A percentile compares a stretch with the other conserved stretches of the same genome.
Evolutionary conservation across 2,797 vertebrate genomes (phyloP).

Genomic region (Sebastes diploproa): DNA sequence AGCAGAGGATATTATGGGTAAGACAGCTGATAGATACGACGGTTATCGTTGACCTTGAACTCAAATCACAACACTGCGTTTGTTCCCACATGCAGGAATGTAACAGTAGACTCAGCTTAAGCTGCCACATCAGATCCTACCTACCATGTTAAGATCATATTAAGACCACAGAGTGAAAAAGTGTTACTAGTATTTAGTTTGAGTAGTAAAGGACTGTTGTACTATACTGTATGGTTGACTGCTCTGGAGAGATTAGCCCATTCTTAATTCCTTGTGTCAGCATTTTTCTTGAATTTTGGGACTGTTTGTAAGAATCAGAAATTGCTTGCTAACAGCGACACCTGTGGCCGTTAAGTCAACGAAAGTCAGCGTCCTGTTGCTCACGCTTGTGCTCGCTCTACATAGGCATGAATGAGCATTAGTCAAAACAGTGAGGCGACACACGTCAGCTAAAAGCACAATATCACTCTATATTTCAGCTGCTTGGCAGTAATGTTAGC

Average conservation of each 20-base stretch:
- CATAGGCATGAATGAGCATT: no score
- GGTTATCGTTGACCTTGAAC: neutral
- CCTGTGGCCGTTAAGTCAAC: no score
- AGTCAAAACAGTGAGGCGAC: no score
- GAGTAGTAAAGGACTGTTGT: neutral
- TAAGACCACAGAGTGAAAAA: neutral
- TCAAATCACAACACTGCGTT: neutral
- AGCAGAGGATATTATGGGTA: neutral
- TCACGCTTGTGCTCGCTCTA: no score
- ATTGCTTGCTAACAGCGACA: no score
- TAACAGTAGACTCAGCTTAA: neutral
- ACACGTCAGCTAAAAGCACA: no score
- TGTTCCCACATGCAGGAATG: constrained; percentile 15
- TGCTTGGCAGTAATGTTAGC: no score
- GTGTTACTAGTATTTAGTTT: neutral
- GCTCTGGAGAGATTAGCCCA: neutral
- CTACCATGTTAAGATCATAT: neutral
- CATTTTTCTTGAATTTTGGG: neutral
- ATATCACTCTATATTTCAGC: no score
- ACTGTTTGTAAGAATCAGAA: no score
- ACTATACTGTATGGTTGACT: neutral
- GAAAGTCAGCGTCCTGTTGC: no score
- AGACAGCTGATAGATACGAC: neutral
- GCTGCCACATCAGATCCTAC: neutral
- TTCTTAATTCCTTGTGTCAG: neutral